phyloP scores from a whole-genome alignment of 2,113 vertebrate genomes.

The Sterna hirundo region DNA sequence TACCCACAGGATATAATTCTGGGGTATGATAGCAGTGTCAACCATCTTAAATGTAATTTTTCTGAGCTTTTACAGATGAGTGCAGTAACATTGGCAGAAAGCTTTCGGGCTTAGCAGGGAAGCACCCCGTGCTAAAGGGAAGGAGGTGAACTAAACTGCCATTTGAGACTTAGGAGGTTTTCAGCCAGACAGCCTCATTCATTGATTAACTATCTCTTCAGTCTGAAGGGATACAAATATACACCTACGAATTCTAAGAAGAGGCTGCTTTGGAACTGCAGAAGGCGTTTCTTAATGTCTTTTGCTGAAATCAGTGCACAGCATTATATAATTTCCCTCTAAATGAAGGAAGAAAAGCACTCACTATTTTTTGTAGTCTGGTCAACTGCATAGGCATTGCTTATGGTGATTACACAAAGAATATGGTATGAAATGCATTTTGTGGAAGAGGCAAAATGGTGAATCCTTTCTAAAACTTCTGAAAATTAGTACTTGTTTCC shows the following conservation, averaged over 20 bases:
- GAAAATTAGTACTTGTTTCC: not conserved
- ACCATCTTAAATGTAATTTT: not conserved
- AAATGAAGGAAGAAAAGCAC: not conserved
- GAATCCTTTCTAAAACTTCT: not conserved
- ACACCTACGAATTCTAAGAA: not conserved
- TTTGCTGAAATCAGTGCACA: not conserved
- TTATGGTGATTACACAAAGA: not conserved
- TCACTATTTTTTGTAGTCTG: not conserved
- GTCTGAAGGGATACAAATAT: not conserved
- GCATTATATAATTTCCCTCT: not conserved
- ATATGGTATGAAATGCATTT: not conserved
- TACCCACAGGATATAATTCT: not conserved
- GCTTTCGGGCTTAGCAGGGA: not conserved
- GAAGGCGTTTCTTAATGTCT: not conserved
- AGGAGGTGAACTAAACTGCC: not conserved
- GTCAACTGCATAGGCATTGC: not conserved
- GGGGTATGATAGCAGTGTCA: not conserved
- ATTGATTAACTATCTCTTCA: not conserved
- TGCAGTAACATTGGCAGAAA: not conserved
- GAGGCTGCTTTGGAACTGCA: not conserved
- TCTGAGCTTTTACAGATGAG: not conserved
- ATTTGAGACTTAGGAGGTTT: not conserved
- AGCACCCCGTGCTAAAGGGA: rapidly evolving
- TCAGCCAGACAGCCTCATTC: not conserved
- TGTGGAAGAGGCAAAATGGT: not conserved